These are phyloP conservation scores for Ennomos quercinarius DNA, from an alignment of 2,888 invertebrate species.

Conservation along the genomic window DNA sequence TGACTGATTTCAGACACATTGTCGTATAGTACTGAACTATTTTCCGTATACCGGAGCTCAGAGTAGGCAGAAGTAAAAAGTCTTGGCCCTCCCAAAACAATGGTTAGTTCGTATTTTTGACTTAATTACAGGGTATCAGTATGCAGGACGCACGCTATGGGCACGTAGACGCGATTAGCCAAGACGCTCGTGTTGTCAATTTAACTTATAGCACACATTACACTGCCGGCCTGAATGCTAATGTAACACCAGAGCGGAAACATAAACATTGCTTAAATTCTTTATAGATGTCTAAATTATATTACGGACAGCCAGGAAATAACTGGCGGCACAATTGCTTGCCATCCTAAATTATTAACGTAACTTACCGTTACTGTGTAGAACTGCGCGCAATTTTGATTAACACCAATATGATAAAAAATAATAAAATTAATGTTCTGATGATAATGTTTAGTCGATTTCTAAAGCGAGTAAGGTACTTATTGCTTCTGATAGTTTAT, in stretches of 20 bases:
- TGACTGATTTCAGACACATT: no score
- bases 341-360: no score
- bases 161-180: constrained; percentile 60
- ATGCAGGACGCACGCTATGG: constrained; percentile 57
- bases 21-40: no score
- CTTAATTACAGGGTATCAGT: constrained; percentile 64
- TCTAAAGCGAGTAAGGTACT: no score
- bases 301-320: not conserved
- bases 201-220: constrained; percentile 33
- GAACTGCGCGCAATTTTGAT: no score
- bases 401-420: no score
- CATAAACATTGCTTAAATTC: constrained; percentile 23
- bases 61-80: constrained; percentile 1
- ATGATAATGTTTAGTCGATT: not conserved
- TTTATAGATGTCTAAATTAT: constrained; percentile 13
- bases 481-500: no score
- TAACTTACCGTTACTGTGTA: no score
- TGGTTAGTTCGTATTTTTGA: constrained; percentile 4
- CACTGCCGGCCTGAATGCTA: constrained; percentile 34
- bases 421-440: no score
- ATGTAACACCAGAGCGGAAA: constrained; percentile 14
- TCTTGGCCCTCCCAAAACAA: constrained; percentile 11
- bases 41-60: no score
- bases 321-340: no score
- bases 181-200: constrained; percentile 47